Evolutionary conservation across 2,888 invertebrate genomes (phyloP), one percentile per base, ranked within the genome.

Genomic region (Agrochola lychnidis): DNA sequence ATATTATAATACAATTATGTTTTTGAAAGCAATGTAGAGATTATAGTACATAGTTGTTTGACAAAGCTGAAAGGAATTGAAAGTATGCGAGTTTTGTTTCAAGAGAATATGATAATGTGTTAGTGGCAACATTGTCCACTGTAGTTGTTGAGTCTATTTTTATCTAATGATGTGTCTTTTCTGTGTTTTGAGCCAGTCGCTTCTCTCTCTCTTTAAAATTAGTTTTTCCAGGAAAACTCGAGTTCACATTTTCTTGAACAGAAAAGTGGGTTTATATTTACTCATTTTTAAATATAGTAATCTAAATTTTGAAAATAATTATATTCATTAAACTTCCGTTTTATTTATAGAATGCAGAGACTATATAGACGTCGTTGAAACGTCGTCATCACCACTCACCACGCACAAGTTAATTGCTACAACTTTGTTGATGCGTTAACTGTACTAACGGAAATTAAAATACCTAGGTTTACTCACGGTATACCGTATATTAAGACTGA

Each of bases 181-280:
- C 36, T 70, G 66, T 83, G 75, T 83, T 71, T 51, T 16, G 70
- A 64, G 63, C 73, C 81, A 73, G 82, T 73, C 73, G 61, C 73
- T 66, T 81, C 70, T 84, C 81, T 84, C 73, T 84, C 73, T 81
- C n/a, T 81, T n/a, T 72, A 81, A 56, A 73, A 61, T 68, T 70
- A 59, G 3, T 48, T 59, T 48, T 70, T 64, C 30, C 57, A 75
- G 48, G 40, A 57, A 53, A 66, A 19, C 22, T 51, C 2, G 25
- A 40, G 40, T 73, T 63, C 36, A 53, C 12, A 63, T 81, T 59
- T 73, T 61, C 57, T 64, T 51, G 22, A 64, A 70, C 42, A 73
- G 14, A 42, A 57, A 69, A 64, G 45, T 62, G 62, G 66, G 42
- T 59, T 56, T 75, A 48, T 36, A 30, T 63, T 7, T 22, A 56